Percentiles rank a stretch among this genome's conserved stretches.
Conservation (phyloP, 2,888 invertebrate genomes). For the Agrotis ipsilon region DNA sequence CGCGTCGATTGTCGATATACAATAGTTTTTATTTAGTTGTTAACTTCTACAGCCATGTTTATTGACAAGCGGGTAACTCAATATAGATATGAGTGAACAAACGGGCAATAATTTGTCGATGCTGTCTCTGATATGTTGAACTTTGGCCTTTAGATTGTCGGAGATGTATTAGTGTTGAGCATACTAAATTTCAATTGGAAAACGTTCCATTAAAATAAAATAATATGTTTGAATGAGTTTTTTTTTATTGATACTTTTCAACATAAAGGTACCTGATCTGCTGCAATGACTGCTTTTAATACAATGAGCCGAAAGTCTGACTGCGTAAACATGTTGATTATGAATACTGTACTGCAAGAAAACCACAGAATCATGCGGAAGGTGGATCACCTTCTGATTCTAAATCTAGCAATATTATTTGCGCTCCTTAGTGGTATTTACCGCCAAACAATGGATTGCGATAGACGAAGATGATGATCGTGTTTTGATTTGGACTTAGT, state of each 20-base stretch:
- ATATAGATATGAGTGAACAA: constrained; percentile 40
- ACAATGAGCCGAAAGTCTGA: no score
- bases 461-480: no score
- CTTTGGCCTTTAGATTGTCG: constrained; percentile 38
- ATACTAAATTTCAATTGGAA: constrained; percentile 8
- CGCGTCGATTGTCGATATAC: constrained; percentile 16
- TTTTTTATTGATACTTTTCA: no score
- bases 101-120: constrained; percentile 54
- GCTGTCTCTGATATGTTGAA: constrained; percentile 43
- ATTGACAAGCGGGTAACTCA: constrained; percentile 43
- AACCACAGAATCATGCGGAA: not conserved
- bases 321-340: no score
- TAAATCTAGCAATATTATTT: not conserved
- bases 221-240: not conserved
- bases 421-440: no score
- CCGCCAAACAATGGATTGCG: no score
- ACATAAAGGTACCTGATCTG: no score
- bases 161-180: constrained; percentile 15
- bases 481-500: no score
- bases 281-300: no score
- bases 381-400: no score
- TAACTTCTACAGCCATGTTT: constrained; percentile 12
- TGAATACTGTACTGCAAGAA: not conserved
- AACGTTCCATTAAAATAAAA: not conserved
- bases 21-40: constrained; percentile 52